Conservation (phyloP, 2,113 vertebrate species). For the Daboia siamensis region DNA sequence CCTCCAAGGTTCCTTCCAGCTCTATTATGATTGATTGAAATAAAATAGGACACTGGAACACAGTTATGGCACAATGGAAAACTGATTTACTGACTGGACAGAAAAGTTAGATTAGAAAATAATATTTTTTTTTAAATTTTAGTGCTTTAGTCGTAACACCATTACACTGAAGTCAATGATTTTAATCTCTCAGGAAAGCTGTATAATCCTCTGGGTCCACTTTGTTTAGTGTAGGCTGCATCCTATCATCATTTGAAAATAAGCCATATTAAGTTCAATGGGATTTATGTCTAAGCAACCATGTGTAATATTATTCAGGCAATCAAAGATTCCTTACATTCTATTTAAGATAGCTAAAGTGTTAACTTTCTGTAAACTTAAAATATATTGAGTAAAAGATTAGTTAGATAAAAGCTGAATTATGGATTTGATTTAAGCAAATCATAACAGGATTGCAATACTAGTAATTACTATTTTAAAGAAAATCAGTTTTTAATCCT, state of each 20-base stretch:
- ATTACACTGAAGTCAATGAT: neutral
- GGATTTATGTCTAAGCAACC: neutral
- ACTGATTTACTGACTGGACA: neutral
- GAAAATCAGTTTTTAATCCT: neutral
- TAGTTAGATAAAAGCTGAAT: neutral
- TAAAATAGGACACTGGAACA: slow-evolving; percentile 48
- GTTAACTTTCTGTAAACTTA: neutral
- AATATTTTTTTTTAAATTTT: neutral
- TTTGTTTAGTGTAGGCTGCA: neutral
- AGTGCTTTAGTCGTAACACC: neutral
- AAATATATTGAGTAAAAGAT: neutral
- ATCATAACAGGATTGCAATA: neutral
- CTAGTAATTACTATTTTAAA: neutral
- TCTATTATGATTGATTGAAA: neutral
- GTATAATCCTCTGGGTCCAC: neutral
- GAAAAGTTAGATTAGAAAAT: slow-evolving; percentile 48
- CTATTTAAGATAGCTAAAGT: neutral
- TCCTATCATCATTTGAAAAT: neutral
- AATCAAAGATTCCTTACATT: neutral
- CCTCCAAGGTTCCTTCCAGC: neutral
- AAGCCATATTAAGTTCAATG: neutral
- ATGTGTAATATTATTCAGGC: neutral
- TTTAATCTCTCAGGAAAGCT: neutral
- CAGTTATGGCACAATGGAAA: slow-evolving; percentile 20
- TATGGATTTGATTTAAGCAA: neutral